phyloP scores from a whole-genome alignment of 2,888 invertebrate genomes.

The Mimachlamys varia region DNA sequence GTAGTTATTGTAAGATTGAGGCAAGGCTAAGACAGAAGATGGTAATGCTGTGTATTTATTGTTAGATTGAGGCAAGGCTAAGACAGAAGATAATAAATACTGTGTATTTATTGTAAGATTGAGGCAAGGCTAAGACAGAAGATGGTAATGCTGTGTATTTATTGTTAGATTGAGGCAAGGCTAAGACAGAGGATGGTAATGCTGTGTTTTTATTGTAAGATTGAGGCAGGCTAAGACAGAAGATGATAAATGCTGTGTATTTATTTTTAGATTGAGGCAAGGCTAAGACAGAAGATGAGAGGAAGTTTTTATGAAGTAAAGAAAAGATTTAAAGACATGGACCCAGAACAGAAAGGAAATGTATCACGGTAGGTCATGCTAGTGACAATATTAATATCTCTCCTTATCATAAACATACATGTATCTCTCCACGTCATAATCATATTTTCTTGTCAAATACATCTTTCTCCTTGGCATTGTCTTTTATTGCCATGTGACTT shows the following conservation, averaged over 20 bases:
- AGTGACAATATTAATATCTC: too few relatives aligned
- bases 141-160: conserved; percentile 53
- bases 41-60: neutral
- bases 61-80: conserved; percentile 75
- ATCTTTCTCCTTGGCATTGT: neutral
- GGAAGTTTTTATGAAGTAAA: conserved; percentile 76
- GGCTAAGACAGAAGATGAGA: conserved; percentile 75
- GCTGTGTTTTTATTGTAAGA: conserved; percentile 61
- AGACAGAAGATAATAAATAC: conserved; percentile 73
- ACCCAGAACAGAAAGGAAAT: conserved; percentile 80
- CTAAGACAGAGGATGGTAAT: conserved; percentile 74
- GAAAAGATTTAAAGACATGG: conserved; percentile 79
- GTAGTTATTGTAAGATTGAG: conserved; percentile 72
- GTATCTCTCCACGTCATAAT: neutral
- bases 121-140: conserved; percentile 76
- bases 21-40: conserved; percentile 74
- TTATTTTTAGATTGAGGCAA: conserved; percentile 73
- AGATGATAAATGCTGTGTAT: conserved; percentile 61
- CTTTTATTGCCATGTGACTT: neutral
- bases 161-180: conserved; percentile 74
- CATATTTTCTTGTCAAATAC: neutral
- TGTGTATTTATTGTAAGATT: conserved; percentile 66
- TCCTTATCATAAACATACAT: neutral
- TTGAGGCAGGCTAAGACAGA: conserved; percentile 76
- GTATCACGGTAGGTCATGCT: conserved; percentile 72